Base-by-base conservation (phyloP, 2,797 vertebrate genomes). In the Sparus aurata region DNA sequence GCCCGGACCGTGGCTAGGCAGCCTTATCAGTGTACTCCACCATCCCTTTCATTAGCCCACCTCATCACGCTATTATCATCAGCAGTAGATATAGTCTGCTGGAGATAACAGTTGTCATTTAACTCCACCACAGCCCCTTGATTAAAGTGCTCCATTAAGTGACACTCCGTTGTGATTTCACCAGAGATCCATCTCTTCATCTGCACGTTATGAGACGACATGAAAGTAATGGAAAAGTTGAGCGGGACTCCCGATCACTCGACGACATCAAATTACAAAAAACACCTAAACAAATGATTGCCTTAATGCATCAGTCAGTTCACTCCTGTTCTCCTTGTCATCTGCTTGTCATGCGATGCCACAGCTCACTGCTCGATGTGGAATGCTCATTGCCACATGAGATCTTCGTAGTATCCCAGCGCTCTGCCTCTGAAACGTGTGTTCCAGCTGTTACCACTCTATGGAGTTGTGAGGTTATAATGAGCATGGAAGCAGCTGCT, bases 401-500 rank as follows among this genome's bases (percentile, higher is more conserved):
- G 91, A 92, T 92, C 88, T 84, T 85, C 79, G 70, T 77, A 80
- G 82, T 85, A 80, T 88, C 88, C 87, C 86, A 52, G 77, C 84
- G 73, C 83, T 89, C 85, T 91, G 90, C 82, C 85, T 90, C 84
- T 70, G 85, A 94, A 94, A 94, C 92, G 90, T 94, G 93, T 87
- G 90, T 86, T 94, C 91, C 94, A 95, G 94, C 95, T 95, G 94
- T 94, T 95, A 87, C 87, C 89, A 92, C 94, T 93, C 90, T 82
- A 80, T 46, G 82, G 93, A 93, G 91, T 92, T 94, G 93, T 94
- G 92, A 94, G 92, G 88, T 94, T 93, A 93, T 95, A 94, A 94
- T 94, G 93, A 93, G 93, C 92, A 93, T 95, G 90, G 92, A 92
- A 91, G 91, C 95, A 95, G 94, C 93, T 95, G 94, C 93, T 95